These are phyloP conservation scores for Rallus crepitans DNA, from an alignment of 2,797 vertebrate genomes.

Conservation along the genomic window DNA sequence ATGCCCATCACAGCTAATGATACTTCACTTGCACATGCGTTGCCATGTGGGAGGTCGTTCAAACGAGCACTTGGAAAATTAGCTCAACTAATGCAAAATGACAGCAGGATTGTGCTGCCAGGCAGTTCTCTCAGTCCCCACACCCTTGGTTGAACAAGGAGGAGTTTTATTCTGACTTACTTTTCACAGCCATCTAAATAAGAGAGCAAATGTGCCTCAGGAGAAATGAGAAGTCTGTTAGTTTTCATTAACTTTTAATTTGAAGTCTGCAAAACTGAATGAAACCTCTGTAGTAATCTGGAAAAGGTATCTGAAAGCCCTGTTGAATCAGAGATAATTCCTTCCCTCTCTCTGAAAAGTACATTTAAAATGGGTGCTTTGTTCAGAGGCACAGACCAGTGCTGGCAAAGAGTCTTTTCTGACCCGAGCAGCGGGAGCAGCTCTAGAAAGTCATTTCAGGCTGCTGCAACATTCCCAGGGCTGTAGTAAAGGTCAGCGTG, in stretches of 20 bases:
- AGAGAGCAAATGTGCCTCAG: neutral
- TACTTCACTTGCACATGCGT: accelerated
- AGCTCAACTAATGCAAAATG: neutral
- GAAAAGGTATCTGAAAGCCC: slow-evolving; percentile 18
- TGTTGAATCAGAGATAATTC: slow-evolving; percentile 9
- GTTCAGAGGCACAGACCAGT: neutral
- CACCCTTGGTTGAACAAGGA: neutral
- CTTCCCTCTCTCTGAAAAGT: neutral
- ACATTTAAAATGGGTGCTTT: neutral
- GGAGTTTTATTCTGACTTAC: neutral
- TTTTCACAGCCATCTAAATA: neutral
- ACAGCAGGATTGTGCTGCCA: neutral
- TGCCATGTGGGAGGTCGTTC: neutral
- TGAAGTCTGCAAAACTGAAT: slow-evolving; percentile 7
- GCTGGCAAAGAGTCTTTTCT: neutral
- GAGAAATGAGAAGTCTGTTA: slow-evolving; percentile 1
- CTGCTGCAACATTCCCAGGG: neutral
- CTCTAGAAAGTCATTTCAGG: slow-evolving; percentile 9
- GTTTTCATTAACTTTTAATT: slow-evolving; percentile 50
- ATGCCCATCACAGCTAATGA: neutral
- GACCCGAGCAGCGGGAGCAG: neutral
- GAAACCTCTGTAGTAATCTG: slow-evolving; percentile 8
- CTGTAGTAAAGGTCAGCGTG: slow-evolving; percentile 38
- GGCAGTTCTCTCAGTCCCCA: neutral
- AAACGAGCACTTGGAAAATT: neutral